Conservation (phyloP, 2,888 invertebrate genomes). For the Branchipolynoe longqiensis region DNA sequence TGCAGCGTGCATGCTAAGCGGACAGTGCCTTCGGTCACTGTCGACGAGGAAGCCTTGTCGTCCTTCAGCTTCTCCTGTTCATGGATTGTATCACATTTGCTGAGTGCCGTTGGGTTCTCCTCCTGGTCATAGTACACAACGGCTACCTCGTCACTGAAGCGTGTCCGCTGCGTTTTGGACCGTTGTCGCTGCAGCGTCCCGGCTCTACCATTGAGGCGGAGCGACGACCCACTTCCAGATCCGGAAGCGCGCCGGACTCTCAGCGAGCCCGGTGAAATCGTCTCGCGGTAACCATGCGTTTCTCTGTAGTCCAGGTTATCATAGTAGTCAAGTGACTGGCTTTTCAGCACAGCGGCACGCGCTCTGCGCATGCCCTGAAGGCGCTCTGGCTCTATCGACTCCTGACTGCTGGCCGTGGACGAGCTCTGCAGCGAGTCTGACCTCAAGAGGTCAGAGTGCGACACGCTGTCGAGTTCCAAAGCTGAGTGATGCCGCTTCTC, state of each 20-base stretch:
- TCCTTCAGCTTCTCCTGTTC: constrained; percentile 57
- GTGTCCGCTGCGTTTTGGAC: background rate
- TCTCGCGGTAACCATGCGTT: background rate
- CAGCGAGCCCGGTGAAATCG: background rate
- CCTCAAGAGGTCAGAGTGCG: background rate
- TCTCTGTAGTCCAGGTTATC: constrained; percentile 37
- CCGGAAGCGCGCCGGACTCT: background rate
- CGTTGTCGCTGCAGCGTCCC: background rate
- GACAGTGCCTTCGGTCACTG: constrained; percentile 7
- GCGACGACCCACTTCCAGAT: background rate
- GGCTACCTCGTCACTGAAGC: constrained; percentile 48
- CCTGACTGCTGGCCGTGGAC: constrained; percentile 3
- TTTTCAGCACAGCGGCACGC: background rate
- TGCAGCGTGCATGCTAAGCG: constrained; percentile 43
- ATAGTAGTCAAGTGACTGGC: constrained; percentile 25
- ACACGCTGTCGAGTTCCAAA: constrained; percentile 20
- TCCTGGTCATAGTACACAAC: constrained; percentile 57
- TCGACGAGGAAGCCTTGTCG: background rate
- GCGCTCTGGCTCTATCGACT: constrained; percentile 25
- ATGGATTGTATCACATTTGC: background rate
- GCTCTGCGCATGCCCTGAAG: background rate
- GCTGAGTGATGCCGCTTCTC: constrained; percentile 43
- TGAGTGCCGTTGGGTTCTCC: constrained; percentile 18
- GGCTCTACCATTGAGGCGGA: no score
- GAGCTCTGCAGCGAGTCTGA: constrained; percentile 11